These are phyloP conservation scores for Glaucidium brasilianum DNA, from an alignment of 2,113 vertebrate genomes.

Conservation along the genomic window DNA sequence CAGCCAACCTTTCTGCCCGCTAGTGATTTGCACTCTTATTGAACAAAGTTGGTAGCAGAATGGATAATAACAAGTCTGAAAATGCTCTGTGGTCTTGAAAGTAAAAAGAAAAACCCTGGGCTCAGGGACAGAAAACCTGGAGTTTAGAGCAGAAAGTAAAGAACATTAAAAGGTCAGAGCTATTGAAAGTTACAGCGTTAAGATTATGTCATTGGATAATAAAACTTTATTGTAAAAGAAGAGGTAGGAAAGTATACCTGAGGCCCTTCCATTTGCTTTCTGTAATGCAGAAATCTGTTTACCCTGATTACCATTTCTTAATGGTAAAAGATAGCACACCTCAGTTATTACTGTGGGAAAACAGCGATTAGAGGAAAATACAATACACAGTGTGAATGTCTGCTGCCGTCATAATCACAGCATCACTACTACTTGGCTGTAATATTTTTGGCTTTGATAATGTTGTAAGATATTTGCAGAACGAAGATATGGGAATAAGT, in stretches of 20 bases:
- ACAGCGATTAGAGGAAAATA: not conserved
- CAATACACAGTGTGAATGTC: accelerated
- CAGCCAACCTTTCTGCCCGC: not conserved
- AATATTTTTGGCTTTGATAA: not conserved
- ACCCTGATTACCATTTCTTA: not conserved
- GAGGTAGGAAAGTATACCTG: not conserved
- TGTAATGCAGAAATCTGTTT: not conserved
- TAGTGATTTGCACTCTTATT: constrained; percentile 30
- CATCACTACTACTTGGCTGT: not conserved
- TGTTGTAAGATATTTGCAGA: not conserved
- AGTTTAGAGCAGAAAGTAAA: not conserved
- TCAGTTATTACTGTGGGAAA: not conserved
- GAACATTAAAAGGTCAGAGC: not conserved
- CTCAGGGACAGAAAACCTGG: not conserved
- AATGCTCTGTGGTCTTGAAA: not conserved
- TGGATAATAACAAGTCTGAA: constrained; percentile 18
- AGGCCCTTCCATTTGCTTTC: not conserved
- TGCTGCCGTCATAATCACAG: not conserved
- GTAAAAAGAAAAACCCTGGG: not conserved
- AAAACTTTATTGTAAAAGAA: not conserved
- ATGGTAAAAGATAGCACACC: not conserved
- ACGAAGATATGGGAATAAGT: accelerated
- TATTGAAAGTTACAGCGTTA: not conserved
- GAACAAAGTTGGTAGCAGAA: constrained; percentile 17
- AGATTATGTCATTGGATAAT: not conserved